Percentiles rank a stretch among this genome's conserved stretches.
Conservation (phyloP, 2,888 invertebrate genomes). For the Tetragnatha montana region DNA sequence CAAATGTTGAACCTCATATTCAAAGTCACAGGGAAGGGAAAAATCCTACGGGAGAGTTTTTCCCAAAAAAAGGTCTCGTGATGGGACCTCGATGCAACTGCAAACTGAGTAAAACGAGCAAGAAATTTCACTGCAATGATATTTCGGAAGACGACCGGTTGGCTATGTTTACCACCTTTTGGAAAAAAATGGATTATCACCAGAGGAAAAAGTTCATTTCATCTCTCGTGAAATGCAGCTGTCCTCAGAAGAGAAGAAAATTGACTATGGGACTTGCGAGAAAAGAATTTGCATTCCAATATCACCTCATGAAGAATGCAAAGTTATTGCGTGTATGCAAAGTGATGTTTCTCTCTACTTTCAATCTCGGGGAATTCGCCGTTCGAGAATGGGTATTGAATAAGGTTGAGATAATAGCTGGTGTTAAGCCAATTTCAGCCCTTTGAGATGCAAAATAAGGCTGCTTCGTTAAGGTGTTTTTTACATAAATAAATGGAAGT, state of each 20-base stretch:
- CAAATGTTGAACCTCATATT: not conserved
- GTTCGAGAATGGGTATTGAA: conserved; percentile 35
- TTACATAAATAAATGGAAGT: no score
- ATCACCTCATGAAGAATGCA: conserved; percentile 23
- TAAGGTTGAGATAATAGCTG: not conserved
- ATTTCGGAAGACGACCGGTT: conserved; percentile 29
- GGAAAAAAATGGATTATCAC: conserved; percentile 27
- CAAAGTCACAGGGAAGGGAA: not conserved
- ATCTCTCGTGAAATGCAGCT: conserved; percentile 21
- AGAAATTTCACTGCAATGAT: conserved; percentile 43
- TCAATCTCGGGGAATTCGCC: conserved; percentile 27
- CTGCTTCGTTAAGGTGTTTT: no score
- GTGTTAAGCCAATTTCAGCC: no score
- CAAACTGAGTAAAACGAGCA: conserved; percentile 13
- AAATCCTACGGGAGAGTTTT: not conserved
- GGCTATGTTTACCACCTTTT: conserved; percentile 9
- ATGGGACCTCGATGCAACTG: conserved; percentile 36
- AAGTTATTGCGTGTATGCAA: conserved; percentile 38
- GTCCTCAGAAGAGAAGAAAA: conserved; percentile 27
- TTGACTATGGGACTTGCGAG: conserved; percentile 3
- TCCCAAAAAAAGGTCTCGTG: not conserved
- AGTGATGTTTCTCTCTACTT: conserved; percentile 35
- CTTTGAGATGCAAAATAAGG: no score
- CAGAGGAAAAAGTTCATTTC: conserved; percentile 24
- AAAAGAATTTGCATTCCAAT: conserved; percentile 41